Base-by-base conservation (phyloP, 2,113 vertebrate species). In the Bos javanicus region DNA sequence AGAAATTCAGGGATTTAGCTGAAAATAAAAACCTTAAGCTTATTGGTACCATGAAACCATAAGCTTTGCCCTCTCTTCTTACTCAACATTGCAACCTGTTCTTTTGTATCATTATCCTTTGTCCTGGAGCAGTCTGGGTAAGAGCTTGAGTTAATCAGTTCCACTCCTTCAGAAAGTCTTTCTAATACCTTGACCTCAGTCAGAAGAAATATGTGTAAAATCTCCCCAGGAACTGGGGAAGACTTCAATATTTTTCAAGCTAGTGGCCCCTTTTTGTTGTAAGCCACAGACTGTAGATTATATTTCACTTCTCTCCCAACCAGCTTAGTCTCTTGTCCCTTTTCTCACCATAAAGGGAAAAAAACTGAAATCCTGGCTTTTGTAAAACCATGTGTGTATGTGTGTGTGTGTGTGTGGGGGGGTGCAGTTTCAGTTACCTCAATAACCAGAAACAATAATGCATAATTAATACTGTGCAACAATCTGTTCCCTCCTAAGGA, bases 111-210 rank as follows among this genome's bases (percentile, higher is more conserved):
- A 14, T 96, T 95, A 89, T 91, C 87, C 88, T 94, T 96, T 95
- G 94, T 93, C 93, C 83, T 95, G 60, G 74, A 91, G 81, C 93
- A 74, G 91, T 93, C 95, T 95, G 97, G 93, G 93, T 80, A 90
- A 76, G 89, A 96, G 94, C 93, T 97, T 81, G 96, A 97, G 96
- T 67, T 98, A 95, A 94, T 97, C 94, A 95, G 91, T 96, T 96
- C 91, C 91, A 87, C 91, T 93, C 94, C 36, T 86, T 95, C 52
- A 95, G 60, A 98, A 96, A 95, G 84, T 71, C 94, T 95, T 92
- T 96, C 90, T 96, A 96, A 98, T 96, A 92, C 92, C 46, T 93
- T 96, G 93, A 96, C 94, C 96, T 94, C 86, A 97, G 95, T 90
- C 96, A 97, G 86, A 94, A 94, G 88, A 97, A 97, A 96, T 94